Evolutionary conservation across 1,140 invertebrate genomes (phyloP).

Genomic region (Drosophila parvula): DNA sequence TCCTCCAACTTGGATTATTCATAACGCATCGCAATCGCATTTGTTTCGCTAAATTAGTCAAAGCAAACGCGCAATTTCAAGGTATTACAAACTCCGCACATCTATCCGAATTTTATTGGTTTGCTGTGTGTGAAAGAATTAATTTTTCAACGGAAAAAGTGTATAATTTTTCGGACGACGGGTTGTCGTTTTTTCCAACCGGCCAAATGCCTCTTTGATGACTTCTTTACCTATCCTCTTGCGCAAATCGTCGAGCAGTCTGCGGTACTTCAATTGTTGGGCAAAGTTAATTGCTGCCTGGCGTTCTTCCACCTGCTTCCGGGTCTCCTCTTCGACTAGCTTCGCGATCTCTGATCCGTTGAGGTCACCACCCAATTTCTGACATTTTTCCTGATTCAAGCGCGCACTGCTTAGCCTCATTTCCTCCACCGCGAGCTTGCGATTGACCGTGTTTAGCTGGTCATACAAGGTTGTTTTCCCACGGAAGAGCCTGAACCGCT

Average conservation of each 20-base stretch:
- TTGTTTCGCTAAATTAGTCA: neutral
- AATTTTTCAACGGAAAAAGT: too few species aligned
- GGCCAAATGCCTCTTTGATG: too few species aligned
- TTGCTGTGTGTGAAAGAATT: too few species aligned
- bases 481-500: neutral
- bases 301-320: neutral
- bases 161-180: too few species aligned
- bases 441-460: neutral
- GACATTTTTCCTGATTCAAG: neutral
- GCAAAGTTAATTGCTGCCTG: too few species aligned
- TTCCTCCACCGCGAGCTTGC: neutral
- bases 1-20: neutral
- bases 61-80: neutral
- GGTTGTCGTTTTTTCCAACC: too few species aligned
- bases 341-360: too few species aligned
- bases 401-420: neutral
- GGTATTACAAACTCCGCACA: neutral
- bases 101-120: neutral
- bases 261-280: too few species aligned
- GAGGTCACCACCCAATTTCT: neutral
- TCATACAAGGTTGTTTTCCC: neutral
- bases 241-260: too few species aligned
- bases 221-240: too few species aligned
- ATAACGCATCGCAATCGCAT: conserved; percentile 3
- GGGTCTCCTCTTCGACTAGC: neutral